phyloP scores from a whole-genome alignment of 2,888 invertebrate species.

The Thyatira batis region DNA sequence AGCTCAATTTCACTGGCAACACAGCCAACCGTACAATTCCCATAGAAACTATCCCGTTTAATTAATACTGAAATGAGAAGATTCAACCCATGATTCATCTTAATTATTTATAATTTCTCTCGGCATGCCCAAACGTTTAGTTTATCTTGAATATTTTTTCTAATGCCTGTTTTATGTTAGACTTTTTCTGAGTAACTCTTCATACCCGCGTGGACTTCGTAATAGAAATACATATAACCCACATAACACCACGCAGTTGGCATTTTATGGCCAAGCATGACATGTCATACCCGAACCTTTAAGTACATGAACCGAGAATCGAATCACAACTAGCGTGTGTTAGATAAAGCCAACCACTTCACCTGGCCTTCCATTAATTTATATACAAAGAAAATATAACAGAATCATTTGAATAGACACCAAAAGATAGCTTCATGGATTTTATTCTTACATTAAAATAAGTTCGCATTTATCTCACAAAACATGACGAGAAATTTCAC shows the following conservation, averaged over 20 bases:
- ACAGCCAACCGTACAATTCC: slow-evolving; percentile 44
- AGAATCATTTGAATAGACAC: neutral
- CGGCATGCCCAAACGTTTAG: neutral
- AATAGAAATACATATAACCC: no score
- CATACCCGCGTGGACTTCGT: no score
- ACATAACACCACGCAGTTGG: no score
- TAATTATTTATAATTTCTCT: neutral
- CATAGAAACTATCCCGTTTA: slow-evolving; percentile 42
- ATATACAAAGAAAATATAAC: no score
- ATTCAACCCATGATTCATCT: neutral
- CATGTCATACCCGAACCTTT: no score
- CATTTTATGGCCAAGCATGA: no score
- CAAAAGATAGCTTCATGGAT: neutral
- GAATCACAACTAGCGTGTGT: no score
- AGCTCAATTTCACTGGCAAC: slow-evolving; percentile 72
- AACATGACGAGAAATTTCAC: neutral
- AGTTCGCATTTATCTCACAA: neutral
- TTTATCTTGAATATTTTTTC: neutral
- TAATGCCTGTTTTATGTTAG: no score
- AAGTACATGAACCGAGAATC: no score
- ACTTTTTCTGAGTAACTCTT: no score
- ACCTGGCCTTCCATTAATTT: no score
- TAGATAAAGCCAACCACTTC: no score
- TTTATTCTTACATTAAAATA: neutral
- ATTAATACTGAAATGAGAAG: slow-evolving; percentile 42